phyloP scores from a whole-genome alignment of 2,113 vertebrate genomes.

The Protomyctophum bolini region DNA sequence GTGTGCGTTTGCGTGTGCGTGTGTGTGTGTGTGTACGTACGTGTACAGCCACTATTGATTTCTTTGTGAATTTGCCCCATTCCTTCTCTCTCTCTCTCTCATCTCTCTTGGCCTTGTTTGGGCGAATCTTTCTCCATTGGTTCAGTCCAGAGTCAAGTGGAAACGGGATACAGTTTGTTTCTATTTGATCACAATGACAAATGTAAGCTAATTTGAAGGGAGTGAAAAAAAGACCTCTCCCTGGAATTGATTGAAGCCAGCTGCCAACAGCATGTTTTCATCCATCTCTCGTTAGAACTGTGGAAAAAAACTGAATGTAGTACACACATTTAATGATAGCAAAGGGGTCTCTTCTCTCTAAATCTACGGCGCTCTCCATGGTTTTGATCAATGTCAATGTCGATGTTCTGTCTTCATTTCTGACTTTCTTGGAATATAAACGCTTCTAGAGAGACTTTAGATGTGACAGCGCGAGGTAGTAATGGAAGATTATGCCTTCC shows the following conservation, averaged over 20 bases:
- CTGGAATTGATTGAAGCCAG: slow-evolving; percentile 61
- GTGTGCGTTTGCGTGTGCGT: too few relatives aligned
- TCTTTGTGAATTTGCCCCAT: slow-evolving; percentile 20
- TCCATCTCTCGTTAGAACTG: slow-evolving; percentile 32
- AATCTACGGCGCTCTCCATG: too few relatives aligned
- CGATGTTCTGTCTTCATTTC: too few relatives aligned
- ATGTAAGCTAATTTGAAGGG: slow-evolving; percentile 46
- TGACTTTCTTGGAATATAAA: too few relatives aligned
- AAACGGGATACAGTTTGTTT: slow-evolving; percentile 46
- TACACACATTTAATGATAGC: slow-evolving; percentile 17
- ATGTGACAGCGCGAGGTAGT: too few relatives aligned
- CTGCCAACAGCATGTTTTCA: slow-evolving; percentile 57
- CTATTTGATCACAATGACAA: slow-evolving; percentile 57
- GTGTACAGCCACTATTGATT: slow-evolving; percentile 66
- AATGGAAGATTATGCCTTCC: too few relatives aligned
- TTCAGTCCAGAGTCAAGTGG: slow-evolving; percentile 42
- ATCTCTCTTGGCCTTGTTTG: slow-evolving; percentile 27
- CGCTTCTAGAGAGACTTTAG: too few relatives aligned
- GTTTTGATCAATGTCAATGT: too few relatives aligned
- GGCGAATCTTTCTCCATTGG: slow-evolving; percentile 39
- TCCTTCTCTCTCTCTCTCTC: slow-evolving; percentile 6
- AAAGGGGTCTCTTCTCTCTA: too few relatives aligned
- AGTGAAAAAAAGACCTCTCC: slow-evolving; percentile 33
- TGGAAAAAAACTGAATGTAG: slow-evolving; percentile 18
- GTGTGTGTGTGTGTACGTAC: too few relatives aligned